phyloP scores from a whole-genome alignment of 64 coral and sea anemone genomes.

The Montipora foliosa region DNA sequence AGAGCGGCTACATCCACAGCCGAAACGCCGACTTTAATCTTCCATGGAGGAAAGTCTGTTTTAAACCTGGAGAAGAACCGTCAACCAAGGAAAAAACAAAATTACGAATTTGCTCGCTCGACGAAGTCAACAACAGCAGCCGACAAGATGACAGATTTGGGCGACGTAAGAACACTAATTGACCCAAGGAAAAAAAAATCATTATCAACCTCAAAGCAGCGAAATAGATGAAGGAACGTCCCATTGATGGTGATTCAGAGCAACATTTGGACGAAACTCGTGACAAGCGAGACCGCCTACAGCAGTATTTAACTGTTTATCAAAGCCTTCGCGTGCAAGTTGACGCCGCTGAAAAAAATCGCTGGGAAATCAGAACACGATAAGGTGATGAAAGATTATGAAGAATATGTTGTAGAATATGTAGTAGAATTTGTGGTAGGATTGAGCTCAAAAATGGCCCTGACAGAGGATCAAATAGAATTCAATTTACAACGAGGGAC shows the following conservation, averaged over 20 bases:
- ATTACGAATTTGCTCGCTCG: conserved; percentile 6
- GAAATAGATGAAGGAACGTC: no score
- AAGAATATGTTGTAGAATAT: background rate
- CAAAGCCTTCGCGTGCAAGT: no score
- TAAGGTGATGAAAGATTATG: background rate
- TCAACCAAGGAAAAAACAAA: background rate
- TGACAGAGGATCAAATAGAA: background rate
- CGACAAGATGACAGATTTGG: conserved; percentile 7
- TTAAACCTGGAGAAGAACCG: background rate
- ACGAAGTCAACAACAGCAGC: conserved; percentile 5
- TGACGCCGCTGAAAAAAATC: no score
- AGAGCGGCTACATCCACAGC: background rate
- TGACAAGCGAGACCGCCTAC: no score
- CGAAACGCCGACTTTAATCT: conserved; percentile 10
- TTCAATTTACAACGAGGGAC: background rate
- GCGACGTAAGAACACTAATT: no score
- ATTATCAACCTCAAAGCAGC: no score
- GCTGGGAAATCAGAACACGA: background rate
- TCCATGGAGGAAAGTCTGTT: background rate
- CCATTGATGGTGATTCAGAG: no score
- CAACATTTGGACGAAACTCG: no score
- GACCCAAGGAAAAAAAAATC: no score
- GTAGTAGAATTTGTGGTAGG: background rate
- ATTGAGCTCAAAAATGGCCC: background rate
- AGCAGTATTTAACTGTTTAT: no score